Base-by-base conservation (phyloP, 2,113 vertebrate species). In the Rostratula benghalensis region DNA sequence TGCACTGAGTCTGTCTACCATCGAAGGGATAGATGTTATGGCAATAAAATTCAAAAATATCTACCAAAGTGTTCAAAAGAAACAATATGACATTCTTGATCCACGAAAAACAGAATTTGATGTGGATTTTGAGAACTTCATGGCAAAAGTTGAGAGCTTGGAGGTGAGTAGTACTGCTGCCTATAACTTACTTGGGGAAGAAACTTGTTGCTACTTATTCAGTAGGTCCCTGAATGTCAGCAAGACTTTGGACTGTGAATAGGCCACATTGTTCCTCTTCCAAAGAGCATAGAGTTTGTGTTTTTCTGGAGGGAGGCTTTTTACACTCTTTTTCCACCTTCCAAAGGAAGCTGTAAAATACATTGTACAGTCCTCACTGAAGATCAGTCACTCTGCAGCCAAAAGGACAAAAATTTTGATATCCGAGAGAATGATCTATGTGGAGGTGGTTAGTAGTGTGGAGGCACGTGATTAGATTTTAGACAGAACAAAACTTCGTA, bases 1-100 rank as follows among this genome's bases (percentile, higher is more conserved):
- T 71, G 85, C 96, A 15, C 97, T 99, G 83, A 97, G 59, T 78
- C 96, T 94, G 79, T 98, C 98, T 64, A 97, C 98, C 33, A 98
- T 99, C 1, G 98, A 99, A 96, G 98, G 98, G 37, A 98, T 99
- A 94, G 98, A 98, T 86, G 88, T 79, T 74, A 79, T 99, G 86
- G 98, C 98, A 93, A 96, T 97, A 92, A 98, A 98, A 90, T 99
- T 99, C 96, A 97, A 96, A 94, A 98, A 96, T 76, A 96, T 98
- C 43, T 97, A 97, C 92, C 96, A 97, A 71, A 98, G 90, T 35
- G 87, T 99, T 93, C 98, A 98, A 96, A 98, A 98, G 89, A 98
- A 97, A 70, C 97, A 97, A 14, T 98, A 98, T 89, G 98, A 99
- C 33, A 97, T 98, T 63, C 97, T 99, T 81, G 98, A 98, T 93